phyloP scores from a whole-genome alignment of 1,140 invertebrate genomes.

The Watersipora subatra region DNA sequence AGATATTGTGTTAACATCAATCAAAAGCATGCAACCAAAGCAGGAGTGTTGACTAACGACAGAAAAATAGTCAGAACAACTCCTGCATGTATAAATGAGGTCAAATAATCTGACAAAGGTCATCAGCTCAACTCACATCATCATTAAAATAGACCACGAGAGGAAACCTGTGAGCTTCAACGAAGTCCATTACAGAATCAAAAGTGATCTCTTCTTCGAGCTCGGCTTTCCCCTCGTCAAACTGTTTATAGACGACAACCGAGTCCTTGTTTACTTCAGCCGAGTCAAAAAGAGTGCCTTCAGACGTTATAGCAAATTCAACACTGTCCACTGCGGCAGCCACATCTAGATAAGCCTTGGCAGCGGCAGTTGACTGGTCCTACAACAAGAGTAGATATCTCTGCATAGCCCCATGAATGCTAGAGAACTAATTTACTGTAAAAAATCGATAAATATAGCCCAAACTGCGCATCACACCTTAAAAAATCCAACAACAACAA shows the following conservation, averaged over 20 bases:
- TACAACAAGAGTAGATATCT: conserved; percentile 14
- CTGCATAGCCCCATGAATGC: background rate
- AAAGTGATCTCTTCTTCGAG: conserved; percentile 57
- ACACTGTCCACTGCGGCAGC: conserved; percentile 71
- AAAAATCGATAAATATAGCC: background rate
- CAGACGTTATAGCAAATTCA: conserved; percentile 70
- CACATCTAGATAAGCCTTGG: conserved; percentile 67
- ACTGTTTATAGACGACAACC: conserved; percentile 78
- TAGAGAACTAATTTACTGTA: background rate
- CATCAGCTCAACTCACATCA: conserved; percentile 29
- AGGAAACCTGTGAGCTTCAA: conserved; percentile 70
- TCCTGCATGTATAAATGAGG: too few species aligned
- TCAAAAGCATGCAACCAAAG: too few species aligned
- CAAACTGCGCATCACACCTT: conserved; percentile 44
- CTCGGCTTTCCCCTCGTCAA: conserved; percentile 77
- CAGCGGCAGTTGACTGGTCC: conserved; percentile 58
- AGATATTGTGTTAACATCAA: too few species aligned
- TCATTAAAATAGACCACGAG: conserved; percentile 91
- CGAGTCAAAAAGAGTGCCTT: conserved; percentile 60
- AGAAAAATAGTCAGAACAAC: too few species aligned
- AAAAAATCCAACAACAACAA: conserved; percentile 87
- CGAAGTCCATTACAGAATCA: conserved; percentile 65
- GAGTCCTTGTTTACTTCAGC: conserved; percentile 54
- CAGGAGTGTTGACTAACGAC: too few species aligned
- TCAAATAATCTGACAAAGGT: too few species aligned